phyloP scores from a whole-genome alignment of 2,113 vertebrate genomes.

The Phalacrocorax aristotelis region DNA sequence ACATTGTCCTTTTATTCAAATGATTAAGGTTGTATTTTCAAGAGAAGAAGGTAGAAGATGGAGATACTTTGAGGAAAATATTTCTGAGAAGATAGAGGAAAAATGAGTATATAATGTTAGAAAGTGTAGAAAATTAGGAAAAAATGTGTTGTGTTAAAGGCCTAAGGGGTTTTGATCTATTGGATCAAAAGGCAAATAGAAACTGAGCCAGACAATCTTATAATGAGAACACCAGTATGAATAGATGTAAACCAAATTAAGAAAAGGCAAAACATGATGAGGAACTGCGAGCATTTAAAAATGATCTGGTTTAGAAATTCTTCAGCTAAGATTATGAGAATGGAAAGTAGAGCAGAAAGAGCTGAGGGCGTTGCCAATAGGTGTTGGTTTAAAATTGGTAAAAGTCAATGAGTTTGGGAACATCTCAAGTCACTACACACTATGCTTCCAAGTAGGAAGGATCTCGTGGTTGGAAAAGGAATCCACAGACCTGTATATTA shows the following conservation, averaged over 20 bases:
- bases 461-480: neutral
- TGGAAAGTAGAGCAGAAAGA: neutral
- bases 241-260: neutral
- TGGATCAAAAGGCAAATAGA: neutral
- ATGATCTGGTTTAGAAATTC: neutral
- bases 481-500: neutral
- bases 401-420: neutral
- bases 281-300: neutral
- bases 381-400: neutral
- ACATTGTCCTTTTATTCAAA: neutral
- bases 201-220: neutral
- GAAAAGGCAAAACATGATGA: neutral
- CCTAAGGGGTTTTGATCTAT: neutral
- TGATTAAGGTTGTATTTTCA: neutral
- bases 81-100: neutral
- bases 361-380: neutral
- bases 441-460: neutral
- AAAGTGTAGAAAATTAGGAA: neutral
- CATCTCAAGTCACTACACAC: neutral
- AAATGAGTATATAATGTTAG: neutral
- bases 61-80: neutral
- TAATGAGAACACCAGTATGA: neutral
- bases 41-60: neutral
- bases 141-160: neutral
- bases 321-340: neutral